Base-by-base conservation (phyloP, 2,797 vertebrate genomes). In the Notoglanidium macrostoma region DNA sequence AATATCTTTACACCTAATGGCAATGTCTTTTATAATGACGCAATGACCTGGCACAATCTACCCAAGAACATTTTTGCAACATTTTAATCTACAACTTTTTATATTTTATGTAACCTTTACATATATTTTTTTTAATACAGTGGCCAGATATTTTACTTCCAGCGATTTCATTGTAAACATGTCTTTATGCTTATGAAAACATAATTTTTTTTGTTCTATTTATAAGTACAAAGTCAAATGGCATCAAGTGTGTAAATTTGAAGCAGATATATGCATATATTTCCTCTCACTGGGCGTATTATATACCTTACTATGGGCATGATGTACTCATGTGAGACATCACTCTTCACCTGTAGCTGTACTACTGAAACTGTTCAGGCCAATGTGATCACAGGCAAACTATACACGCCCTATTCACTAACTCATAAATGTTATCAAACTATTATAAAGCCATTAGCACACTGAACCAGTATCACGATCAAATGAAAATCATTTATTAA, bases 401-500 rank as follows among this genome's bases (percentile, higher is more conserved):
- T 9, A 15, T 81, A n/a, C 23, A 80, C 32, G 32, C 14, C 12
- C 26, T 49, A 6, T 44, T 29, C 40, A 67, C 44, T 67, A 61
- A 67, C 67, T 51, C 14, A 1, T 5, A 67, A 32, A 11, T 29
- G 23, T 44, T 44, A 32, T 57, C 54, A 79, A 79, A 61, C 40
- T 5, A 1, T 29, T 82, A 65, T 49, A 4, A 21, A 49, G 15
- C 29, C 44, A 83, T 46, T 70, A 86, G 86, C 87, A 87, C 87
- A 91, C 63, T 3, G 90, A 92, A 91, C 17, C 78, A 83, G 15
- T 72, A 6, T 61, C 70, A 87, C 81, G 90, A 87, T 94, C 94
- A 94, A 94, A 95, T 93, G 23, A 94, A 92, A 93, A 90, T 81
- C 40, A 86, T 96, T 96, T 96, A 96, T 96, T 96, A 91, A 93